phyloP scores from a whole-genome alignment of 2,888 invertebrate genomes.

The Nomada flava region DNA sequence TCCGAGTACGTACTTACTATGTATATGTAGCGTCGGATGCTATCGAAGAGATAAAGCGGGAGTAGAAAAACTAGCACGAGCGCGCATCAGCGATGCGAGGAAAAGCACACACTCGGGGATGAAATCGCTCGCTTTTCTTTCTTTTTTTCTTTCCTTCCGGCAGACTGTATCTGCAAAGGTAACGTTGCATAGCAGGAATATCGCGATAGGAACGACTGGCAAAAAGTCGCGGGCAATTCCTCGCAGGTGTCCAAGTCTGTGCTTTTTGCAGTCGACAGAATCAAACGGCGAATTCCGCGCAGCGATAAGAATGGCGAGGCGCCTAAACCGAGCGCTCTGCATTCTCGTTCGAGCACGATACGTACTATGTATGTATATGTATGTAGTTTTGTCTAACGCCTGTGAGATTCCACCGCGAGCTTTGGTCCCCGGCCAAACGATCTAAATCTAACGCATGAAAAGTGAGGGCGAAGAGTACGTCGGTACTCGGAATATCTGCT shows the following conservation, averaged over 20 bases:
- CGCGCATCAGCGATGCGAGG: no score
- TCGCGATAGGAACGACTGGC: no score
- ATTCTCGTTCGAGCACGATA: slow-evolving; percentile 11
- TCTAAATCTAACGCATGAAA: slow-evolving; percentile 53
- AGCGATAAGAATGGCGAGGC: background rate
- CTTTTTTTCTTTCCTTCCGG: no score
- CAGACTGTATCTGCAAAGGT: no score
- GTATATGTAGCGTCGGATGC: slow-evolving; percentile 31
- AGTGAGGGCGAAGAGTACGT: background rate
- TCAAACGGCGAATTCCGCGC: slow-evolving; percentile 7
- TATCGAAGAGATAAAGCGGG: slow-evolving; percentile 42
- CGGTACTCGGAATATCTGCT: background rate
- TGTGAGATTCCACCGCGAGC: background rate
- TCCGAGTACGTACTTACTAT: slow-evolving; percentile 30
- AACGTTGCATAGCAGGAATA: no score
- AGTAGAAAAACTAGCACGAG: no score
- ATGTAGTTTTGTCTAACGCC: background rate
- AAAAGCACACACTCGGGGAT: no score
- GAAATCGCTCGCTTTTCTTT: background rate
- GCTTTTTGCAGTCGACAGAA: slow-evolving; percentile 24
- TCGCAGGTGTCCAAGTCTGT: slow-evolving; percentile 28
- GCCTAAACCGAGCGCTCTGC: background rate
- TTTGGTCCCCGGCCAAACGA: slow-evolving; percentile 51
- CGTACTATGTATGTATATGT: no score
- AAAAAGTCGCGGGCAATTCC: slow-evolving; percentile 17